Conservation (phyloP, 2,888 invertebrate genomes). For the Lissocephala sabroskyi region DNA sequence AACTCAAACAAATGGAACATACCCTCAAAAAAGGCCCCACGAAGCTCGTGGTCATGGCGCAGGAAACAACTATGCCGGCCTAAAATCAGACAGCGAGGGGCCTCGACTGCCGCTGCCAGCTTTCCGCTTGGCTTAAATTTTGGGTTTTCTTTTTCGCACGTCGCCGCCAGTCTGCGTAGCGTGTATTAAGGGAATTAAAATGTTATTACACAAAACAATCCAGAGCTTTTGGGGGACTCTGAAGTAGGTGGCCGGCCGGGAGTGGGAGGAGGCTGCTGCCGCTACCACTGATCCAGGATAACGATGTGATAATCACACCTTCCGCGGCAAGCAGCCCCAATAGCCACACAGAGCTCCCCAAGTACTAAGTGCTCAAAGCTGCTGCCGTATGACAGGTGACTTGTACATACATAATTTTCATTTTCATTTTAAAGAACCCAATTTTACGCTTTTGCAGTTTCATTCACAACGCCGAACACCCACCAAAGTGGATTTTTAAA, state of each 20-base stretch:
- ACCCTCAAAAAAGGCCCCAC: too few relatives aligned
- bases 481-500: too few relatives aligned
- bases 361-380: slow-evolving; percentile 15
- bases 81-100: slow-evolving; percentile 6
- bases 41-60: too few relatives aligned
- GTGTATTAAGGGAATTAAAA: slow-evolving; percentile 64
- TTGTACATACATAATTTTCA: slow-evolving; percentile 31
- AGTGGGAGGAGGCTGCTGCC: slow-evolving; percentile 12
- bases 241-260: neutral
- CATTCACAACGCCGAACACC: too few relatives aligned
- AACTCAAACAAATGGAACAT: too few relatives aligned
- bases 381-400: slow-evolving; percentile 41
- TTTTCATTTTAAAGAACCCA: slow-evolving; percentile 37
- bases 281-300: slow-evolving; percentile 57
- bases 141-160: neutral
- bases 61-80: slow-evolving; percentile 6
- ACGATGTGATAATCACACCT: slow-evolving; percentile 60
- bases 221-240: neutral
- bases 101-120: neutral
- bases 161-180: slow-evolving; percentile 41
- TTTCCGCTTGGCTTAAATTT: neutral
- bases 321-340: neutral
- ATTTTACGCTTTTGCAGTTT: slow-evolving; percentile 55
- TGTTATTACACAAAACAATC: slow-evolving; percentile 54
- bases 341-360: too few relatives aligned